These are phyloP conservation scores for Drosophila sucinea DNA, from an alignment of 1,140 invertebrate species.

Conservation along the genomic window DNA sequence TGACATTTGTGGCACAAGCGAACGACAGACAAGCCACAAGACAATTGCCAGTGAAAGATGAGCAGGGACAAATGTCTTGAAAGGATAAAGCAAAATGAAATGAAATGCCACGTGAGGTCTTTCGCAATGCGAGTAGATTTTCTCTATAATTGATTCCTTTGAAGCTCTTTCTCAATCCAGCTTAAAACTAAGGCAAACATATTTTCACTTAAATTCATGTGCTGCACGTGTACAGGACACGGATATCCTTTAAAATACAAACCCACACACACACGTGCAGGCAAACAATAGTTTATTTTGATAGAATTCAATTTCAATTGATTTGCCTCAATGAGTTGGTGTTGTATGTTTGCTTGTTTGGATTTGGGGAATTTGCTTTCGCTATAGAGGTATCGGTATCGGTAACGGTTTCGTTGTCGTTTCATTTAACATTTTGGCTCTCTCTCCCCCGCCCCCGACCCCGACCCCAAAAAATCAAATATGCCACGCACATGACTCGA, in stretches of 20 bases:
- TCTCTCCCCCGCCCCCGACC: neutral
- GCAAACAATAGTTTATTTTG: slow-evolving; percentile 17
- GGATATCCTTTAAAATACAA: neutral
- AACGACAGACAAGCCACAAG: neutral
- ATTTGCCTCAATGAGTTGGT: slow-evolving; percentile 7
- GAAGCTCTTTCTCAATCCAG: neutral
- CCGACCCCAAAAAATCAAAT: slow-evolving; percentile 20
- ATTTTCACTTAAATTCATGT: slow-evolving; percentile 5
- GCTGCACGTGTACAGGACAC: neutral
- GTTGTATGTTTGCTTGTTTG: slow-evolving; percentile 14
- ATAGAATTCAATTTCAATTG: slow-evolving; percentile 6
- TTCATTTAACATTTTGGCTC: slow-evolving; percentile 15
- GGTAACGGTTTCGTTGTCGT: slow-evolving; percentile 2
- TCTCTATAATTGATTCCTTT: slow-evolving; percentile 2
- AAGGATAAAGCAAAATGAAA: slow-evolving; percentile 4
- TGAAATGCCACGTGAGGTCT: slow-evolving; percentile 5
- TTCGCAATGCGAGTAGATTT: slow-evolving; percentile 8
- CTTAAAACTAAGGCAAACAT: neutral
- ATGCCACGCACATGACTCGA: slow-evolving; percentile 31
- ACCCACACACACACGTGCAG: neutral
- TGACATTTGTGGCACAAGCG: slow-evolving; percentile 36
- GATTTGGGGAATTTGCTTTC: slow-evolving; percentile 6
- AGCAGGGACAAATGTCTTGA: slow-evolving; percentile 2
- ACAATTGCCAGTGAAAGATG: slow-evolving; percentile 21
- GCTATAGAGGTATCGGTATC: neutral